Evolutionary conservation across 2,888 invertebrate genomes (phyloP), one percentile per base, ranked within the genome.

Genomic region (Melipona bicolor): DNA sequence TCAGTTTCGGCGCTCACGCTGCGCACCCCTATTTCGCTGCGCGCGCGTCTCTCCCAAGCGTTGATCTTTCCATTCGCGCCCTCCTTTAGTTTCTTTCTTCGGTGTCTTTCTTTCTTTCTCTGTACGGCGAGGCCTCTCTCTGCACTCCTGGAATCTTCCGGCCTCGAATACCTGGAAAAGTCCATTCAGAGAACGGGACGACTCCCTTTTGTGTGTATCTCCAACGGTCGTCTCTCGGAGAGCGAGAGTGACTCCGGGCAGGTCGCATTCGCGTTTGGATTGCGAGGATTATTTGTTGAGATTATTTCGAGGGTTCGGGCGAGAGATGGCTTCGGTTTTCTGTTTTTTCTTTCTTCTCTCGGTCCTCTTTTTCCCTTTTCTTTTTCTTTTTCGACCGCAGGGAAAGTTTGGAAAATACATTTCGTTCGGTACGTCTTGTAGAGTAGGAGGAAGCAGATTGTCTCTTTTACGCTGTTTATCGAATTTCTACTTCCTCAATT

Each of bases 111-210:
- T 59, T 43, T 50, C 59, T 59, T 21, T 17, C 62, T 36, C 59
- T 4, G n/a, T 27, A 27, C 24, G 27, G 24, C 50, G 21, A 24
- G 70, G 70, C 4, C 43, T 43, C 43, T 43, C 43, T 43, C 43
- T 43, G 9, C 43, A 43, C 43, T 43, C 32, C 21, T 69, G 81
- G 69, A 81, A 80, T 69, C 71, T 87, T 83, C 72, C 79, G 32
- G 69, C 67, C 62, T 77, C 27, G 79, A 79, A 87, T 92, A 91
- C 91, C 91, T 91, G 89, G 86, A 84, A 87, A 85, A 89, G 82
- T 91, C 90, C 90, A 92, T 92, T 92, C 91, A 92, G 88, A 87
- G 86, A 88, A 83, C 89, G 88, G 89, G 49, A 62, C 75, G 90
- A 90, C 90, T 89, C 89, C 87, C 81, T 87, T 86, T 87, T 74